A percentile compares a stretch with the other conserved stretches of the same genome.
These are phyloP conservation scores for Aldrovandia affinis DNA, from an alignment of 2,797 vertebrate genomes.

Conservation along the genomic window DNA sequence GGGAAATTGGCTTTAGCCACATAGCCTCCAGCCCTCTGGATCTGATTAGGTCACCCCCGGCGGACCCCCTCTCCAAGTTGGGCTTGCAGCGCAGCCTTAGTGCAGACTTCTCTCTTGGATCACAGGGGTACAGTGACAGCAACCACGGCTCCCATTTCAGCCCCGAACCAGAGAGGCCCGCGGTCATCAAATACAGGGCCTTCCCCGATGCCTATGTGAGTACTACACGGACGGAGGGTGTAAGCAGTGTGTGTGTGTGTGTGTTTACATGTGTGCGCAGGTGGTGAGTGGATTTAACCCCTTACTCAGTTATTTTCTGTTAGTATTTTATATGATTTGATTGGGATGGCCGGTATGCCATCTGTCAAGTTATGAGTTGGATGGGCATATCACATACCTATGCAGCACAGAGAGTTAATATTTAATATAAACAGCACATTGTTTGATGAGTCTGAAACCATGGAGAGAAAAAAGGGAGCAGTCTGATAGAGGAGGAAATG, in stretches of 20 bases:
- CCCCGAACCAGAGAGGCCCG: slow-evolving; percentile 53
- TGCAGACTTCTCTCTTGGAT: slow-evolving; percentile 36
- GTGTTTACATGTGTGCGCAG: background rate
- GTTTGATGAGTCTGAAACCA: background rate
- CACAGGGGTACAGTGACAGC: slow-evolving; percentile 46
- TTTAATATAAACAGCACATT: background rate
- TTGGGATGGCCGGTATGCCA: background rate
- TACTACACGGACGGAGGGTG: slow-evolving; percentile 34
- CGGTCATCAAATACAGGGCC: slow-evolving; percentile 66
- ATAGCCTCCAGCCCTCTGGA: slow-evolving; percentile 47
- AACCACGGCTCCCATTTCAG: slow-evolving; percentile 40
- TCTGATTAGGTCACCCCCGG: slow-evolving; percentile 39
- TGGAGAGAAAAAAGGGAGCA: background rate
- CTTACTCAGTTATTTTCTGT: no score
- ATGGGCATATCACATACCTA: background rate
- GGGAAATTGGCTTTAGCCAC: background rate
- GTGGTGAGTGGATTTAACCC: background rate
- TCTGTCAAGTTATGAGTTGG: background rate
- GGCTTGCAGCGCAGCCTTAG: slow-evolving; percentile 66
- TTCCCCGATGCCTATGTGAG: slow-evolving; percentile 82
- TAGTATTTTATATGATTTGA: no score
- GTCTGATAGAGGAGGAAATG: background rate
- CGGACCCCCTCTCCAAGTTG: slow-evolving; percentile 29
- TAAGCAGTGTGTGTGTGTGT: background rate
- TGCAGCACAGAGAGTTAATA: background rate